Evolutionary conservation across 92 coral and sea anemone genomes (phyloP), one percentile per base, ranked within the genome.

Genomic region (Palythoa heliodiscus): DNA sequence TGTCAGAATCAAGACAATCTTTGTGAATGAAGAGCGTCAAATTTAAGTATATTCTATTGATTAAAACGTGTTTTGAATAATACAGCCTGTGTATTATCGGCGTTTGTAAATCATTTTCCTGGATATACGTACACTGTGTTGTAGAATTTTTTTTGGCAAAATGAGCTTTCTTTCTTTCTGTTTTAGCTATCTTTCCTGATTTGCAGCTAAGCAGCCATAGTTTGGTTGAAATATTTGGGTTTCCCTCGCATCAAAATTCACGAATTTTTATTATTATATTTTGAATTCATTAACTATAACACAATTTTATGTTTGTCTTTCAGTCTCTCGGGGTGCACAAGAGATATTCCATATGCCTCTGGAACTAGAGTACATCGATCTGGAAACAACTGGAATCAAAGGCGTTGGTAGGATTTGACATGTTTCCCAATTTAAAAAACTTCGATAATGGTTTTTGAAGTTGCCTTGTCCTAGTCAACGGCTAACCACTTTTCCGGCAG

Each of bases 321-420:
- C 84, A 80, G 84, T 66, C 84, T 43, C 61, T 80, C 61, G 58
- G 73, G 74, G 84, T 64, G 11, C 61, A 80, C 84, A 48, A 66
- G 73, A 66, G 63, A n/a, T 80, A 19, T 67, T 70, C 84, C 73
- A 40, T 80, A 80, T 64, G 80, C 89, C 71, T 82, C 88, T 94
- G 98, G 98, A 92, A 82, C 86, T 92, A 40, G 98, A 94, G 73
- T 94, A 94, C 78, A 94, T 94, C 37, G 98, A 94, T 78, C 84
- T 94, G 78, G 95, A 92, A 79, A 92, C 95, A 5, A 94, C 98
- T 3, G 95, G 98, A 15, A 89, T 94, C 11, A n/a, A 94, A 76
- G 92, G 93, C 58, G 50, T 89, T 68, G 98, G 98, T 94, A 85
- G 82, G 95, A 63, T 4, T 20, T 16, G 47, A 35, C 23, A 63